Percentiles rank a stretch among this genome's conserved stretches.
phyloP scores from a whole-genome alignment of 2,797 vertebrate species.

The Coccyzus lansbergi region DNA sequence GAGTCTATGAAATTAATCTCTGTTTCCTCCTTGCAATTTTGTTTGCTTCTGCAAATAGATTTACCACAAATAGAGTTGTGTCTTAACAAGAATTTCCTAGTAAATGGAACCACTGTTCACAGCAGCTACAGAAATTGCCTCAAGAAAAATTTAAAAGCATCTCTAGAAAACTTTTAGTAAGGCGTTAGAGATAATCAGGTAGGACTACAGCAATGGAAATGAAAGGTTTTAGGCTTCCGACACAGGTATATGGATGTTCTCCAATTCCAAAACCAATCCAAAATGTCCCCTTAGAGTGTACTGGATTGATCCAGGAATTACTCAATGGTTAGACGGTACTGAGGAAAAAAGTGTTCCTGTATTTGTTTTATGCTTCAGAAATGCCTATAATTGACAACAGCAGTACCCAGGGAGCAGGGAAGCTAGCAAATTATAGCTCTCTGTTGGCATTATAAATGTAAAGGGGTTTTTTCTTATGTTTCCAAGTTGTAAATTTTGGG shows the following conservation, averaged over 20 bases:
- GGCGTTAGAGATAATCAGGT: background rate
- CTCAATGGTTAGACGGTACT: background rate
- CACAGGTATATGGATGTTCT: background rate
- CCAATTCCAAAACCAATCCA: background rate
- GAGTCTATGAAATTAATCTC: background rate
- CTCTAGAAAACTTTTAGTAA: background rate
- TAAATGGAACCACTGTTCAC: background rate
- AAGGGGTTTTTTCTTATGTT: constrained; percentile 3
- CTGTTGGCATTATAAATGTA: background rate
- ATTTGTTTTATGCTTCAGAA: constrained; percentile 29
- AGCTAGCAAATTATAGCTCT: background rate
- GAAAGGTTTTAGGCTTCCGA: background rate
- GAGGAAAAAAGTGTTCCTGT: background rate
- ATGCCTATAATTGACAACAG: background rate
- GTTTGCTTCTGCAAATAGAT: background rate
- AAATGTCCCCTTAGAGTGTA: background rate
- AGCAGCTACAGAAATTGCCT: background rate
- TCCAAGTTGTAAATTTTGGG: background rate
- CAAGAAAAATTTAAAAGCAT: background rate
- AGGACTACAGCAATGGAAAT: background rate
- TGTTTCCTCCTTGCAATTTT: background rate
- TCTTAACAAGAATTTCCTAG: background rate
- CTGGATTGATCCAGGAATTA: background rate
- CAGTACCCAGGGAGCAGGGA: background rate
- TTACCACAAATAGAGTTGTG: background rate